These are phyloP conservation scores for Folsomia candida DNA, from an alignment of 2,888 invertebrate genomes.

Conservation along the genomic window DNA sequence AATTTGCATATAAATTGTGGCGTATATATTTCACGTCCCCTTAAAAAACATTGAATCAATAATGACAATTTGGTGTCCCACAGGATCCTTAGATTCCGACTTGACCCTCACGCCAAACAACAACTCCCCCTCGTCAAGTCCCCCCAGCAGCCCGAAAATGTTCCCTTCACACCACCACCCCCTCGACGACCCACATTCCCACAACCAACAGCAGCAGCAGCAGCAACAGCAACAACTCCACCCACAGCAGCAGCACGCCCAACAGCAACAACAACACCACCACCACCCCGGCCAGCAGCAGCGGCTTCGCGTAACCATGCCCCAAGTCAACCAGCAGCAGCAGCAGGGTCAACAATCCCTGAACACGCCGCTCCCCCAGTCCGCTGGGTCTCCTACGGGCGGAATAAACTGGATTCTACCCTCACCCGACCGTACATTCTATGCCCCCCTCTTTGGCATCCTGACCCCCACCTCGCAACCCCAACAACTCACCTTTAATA, in stretches of 20 bases:
- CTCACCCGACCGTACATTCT: slow-evolving; percentile 65
- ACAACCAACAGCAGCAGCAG: slow-evolving; percentile 56
- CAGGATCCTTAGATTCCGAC: slow-evolving; percentile 57
- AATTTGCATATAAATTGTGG: too few relatives aligned
- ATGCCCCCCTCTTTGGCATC: slow-evolving; percentile 64
- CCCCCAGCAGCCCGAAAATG: slow-evolving; percentile 50
- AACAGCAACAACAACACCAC: slow-evolving; percentile 51
- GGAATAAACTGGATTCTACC: slow-evolving; percentile 70
- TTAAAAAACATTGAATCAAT: too few relatives aligned
- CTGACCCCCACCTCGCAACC: slow-evolving; percentile 57
- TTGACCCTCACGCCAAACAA: slow-evolving; percentile 56
- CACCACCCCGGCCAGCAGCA: slow-evolving; percentile 50
- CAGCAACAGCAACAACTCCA: slow-evolving; percentile 53
- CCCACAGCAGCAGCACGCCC: slow-evolving; percentile 51
- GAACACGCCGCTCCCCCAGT: slow-evolving; percentile 58
- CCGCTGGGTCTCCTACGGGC: slow-evolving; percentile 57
- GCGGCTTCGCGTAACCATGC: slow-evolving; percentile 50
- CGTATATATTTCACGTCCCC: too few relatives aligned
- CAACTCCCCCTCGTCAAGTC: slow-evolving; percentile 61
- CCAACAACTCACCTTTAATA: slow-evolving; percentile 52
- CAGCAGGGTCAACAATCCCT: slow-evolving; percentile 59
- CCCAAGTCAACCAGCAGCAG: slow-evolving; percentile 59
- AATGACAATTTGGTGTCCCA: too few relatives aligned
- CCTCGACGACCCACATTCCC: slow-evolving; percentile 56
- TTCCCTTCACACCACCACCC: slow-evolving; percentile 50